Base-by-base conservation (phyloP, 2,888 invertebrate genomes). In the Neoitamus cyanurus region DNA sequence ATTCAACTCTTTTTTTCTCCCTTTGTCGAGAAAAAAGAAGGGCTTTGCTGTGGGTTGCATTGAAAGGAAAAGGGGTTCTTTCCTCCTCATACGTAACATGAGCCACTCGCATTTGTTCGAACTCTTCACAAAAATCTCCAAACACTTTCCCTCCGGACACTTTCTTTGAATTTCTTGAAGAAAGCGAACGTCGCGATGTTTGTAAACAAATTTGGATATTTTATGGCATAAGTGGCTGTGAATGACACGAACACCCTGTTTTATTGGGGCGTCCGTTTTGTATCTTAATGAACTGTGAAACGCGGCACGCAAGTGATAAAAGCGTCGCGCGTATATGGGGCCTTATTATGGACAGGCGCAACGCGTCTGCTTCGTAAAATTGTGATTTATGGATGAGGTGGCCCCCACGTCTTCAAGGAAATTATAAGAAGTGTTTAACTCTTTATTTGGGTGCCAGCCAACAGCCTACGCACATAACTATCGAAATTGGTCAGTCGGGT, bases 191-290 rank as follows among this genome's bases (percentile, higher is more conserved):
- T 73, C 73, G 36, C 37, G 42, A 28, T 20, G 42, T 75, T 75
- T 75, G 42, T 75, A 75, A 75, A 75, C 75, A 75, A 75, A 75
- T 42, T 75, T 75, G 42, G 25, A 42, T 75, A 75, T 20, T 75
- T 75, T 75, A 75, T 75, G 42, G 20, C 28, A 25, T 75, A 75
- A 75, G 28, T 28, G 25, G 2, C 20, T 42, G 31, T 42, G 28
- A 75, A 75, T 37, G 42, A 75, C 42, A 25, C 13, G 13, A 28
- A 37, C 37, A 42, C 42, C 75, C 75, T 42, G 42, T 42, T 42
- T 75, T 73, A 73, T 73, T n/a, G 58, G 25, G 58, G 25, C 58
- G 58, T 25, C 58, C 58, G 58, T 58, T 58, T 58, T 58, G 58
- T 58, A 4, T 58, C 58, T 58, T 58, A 58, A 58, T 58, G 58